phyloP scores from a whole-genome alignment of 2,113 vertebrate species.

The Ariopsis seemanni region DNA sequence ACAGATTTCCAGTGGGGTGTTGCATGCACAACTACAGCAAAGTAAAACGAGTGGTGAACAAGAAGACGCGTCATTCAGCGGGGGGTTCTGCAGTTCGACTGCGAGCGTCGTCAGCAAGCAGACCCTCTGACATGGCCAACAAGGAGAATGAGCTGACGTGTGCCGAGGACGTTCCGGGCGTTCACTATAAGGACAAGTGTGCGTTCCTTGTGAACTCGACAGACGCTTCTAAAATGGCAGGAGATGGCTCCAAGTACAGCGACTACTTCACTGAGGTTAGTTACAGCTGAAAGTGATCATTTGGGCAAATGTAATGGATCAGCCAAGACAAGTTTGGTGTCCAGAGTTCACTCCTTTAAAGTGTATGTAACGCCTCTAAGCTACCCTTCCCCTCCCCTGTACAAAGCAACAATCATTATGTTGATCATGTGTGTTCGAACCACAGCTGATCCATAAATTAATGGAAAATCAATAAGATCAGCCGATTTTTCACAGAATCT shows the following conservation, averaged over 20 bases:
- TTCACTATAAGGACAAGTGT: constrained; percentile 78
- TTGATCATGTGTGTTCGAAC: too few relatives aligned
- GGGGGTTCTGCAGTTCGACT: constrained; percentile 59
- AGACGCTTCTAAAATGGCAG: constrained; percentile 83
- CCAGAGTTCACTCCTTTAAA: neutral
- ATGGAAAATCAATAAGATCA: too few relatives aligned
- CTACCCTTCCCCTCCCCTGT: too few relatives aligned
- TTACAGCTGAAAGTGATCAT: neutral
- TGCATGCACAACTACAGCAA: constrained; percentile 62
- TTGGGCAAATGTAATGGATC: neutral
- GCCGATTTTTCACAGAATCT: too few relatives aligned
- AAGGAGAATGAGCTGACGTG: constrained; percentile 97
- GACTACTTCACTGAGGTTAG: constrained; percentile 90
- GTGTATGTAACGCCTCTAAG: too few relatives aligned
- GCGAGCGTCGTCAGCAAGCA: constrained; percentile 59
- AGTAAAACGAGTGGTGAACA: constrained; percentile 67
- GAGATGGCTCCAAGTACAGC: constrained; percentile 86
- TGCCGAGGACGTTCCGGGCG: constrained; percentile 81
- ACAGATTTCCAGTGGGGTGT: constrained; percentile 71
- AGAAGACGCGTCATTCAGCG: constrained; percentile 58
- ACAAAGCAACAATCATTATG: too few relatives aligned
- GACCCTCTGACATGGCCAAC: constrained; percentile 94
- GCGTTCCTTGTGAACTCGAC: constrained; percentile 79
- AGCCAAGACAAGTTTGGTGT: neutral
- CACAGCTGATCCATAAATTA: too few relatives aligned